These are phyloP conservation scores for Zosterops borbonicus DNA, from an alignment of 2,113 vertebrate species.

Conservation along the genomic window DNA sequence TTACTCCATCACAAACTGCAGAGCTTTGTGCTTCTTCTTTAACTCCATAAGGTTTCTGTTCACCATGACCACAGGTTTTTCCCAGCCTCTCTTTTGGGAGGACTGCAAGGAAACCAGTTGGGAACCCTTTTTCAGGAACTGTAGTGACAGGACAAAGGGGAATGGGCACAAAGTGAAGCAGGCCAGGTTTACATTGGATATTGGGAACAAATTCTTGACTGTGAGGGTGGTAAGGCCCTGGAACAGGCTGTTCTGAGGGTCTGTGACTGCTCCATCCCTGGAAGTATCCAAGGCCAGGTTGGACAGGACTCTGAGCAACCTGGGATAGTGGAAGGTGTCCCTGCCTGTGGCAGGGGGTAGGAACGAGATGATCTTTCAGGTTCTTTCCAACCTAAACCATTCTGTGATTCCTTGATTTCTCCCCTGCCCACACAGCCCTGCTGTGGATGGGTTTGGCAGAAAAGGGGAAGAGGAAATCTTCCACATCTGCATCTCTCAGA, in stretches of 20 bases:
- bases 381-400: not conserved
- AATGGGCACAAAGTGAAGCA: not conserved
- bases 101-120: not conserved
- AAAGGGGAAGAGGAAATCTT: not conserved
- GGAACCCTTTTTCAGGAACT: not conserved
- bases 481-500: not conserved
- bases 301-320: not conserved
- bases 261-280: not conserved
- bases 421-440: not conserved
- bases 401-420: not conserved
- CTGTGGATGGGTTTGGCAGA: not conserved
- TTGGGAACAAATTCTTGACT: not conserved
- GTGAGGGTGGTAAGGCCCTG: not conserved
- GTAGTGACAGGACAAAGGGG: not conserved
- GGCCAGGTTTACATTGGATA: not conserved
- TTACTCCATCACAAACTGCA: not conserved
- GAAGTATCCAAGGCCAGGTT: not conserved
- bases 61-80: not conserved
- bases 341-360: not conserved
- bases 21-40: not conserved
- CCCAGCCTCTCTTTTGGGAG: not conserved
- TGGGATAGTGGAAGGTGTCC: not conserved
- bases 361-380: not conserved
- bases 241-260: not conserved
- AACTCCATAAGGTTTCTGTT: not conserved